Conservation (phyloP, 2,797 vertebrate species). For the Lateolabrax maculatus region DNA sequence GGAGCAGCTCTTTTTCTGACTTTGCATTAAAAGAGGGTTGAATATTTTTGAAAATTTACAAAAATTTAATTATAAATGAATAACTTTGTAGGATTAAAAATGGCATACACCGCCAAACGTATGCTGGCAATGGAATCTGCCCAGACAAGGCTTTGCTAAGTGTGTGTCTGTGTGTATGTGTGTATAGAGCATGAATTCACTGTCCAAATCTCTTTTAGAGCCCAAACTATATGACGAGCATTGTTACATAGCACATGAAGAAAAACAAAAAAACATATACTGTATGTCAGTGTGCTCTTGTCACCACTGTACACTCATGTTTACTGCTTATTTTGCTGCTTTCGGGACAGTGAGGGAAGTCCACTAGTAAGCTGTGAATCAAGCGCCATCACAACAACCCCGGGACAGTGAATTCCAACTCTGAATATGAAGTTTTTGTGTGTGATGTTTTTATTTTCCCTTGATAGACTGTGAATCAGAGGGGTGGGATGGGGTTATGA, state of each 20-base stretch:
- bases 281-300: slow-evolving; percentile 61
- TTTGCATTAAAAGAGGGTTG: slow-evolving; percentile 85
- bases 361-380: slow-evolving; percentile 72
- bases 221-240: slow-evolving; percentile 63
- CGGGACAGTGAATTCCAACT: slow-evolving; percentile 83
- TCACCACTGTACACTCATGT: slow-evolving; percentile 67
- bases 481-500: slow-evolving; percentile 70
- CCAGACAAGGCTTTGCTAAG: slow-evolving; percentile 94
- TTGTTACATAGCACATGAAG: slow-evolving; percentile 56
- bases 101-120: slow-evolving; percentile 68
- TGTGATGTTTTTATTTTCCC: slow-evolving; percentile 78
- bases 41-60: slow-evolving; percentile 84
- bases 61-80: slow-evolving; percentile 77
- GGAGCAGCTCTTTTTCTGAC: slow-evolving; percentile 92
- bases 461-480: slow-evolving; percentile 86
- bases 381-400: slow-evolving; percentile 48
- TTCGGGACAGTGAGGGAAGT: slow-evolving; percentile 63
- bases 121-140: slow-evolving; percentile 77
- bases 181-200: slow-evolving; percentile 80
- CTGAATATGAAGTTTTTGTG: slow-evolving; percentile 74
- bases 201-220: slow-evolving; percentile 72
- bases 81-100: slow-evolving; percentile 74
- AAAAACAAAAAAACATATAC: slow-evolving; percentile 41
- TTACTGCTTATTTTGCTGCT: slow-evolving; percentile 78
- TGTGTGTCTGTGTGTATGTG: slow-evolving; percentile 71